Evolutionary conservation across 2,113 vertebrate genomes (phyloP).

Genomic region (Philantomba maxwellii): DNA sequence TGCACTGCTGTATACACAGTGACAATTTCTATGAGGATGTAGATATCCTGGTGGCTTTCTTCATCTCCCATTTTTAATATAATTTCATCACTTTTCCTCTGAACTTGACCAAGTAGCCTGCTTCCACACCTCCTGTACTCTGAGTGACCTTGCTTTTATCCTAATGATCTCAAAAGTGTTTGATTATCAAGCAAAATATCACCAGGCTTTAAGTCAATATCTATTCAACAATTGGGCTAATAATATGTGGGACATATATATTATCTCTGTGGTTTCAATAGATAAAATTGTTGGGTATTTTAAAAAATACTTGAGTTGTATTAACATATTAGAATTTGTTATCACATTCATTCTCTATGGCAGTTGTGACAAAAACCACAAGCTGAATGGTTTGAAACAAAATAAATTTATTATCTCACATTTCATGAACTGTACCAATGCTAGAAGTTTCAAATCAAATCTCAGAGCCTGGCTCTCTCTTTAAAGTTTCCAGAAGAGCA

Average conservation of each 20-base stretch:
- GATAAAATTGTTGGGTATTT: neutral
- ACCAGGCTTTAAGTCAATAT: neutral
- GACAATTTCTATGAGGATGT: rapidly evolving
- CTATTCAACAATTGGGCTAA: neutral
- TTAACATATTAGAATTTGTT: neutral
- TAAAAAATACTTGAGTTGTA: neutral
- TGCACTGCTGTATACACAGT: rapidly evolving
- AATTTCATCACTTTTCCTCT: neutral
- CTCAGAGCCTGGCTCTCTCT: neutral
- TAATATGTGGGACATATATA: neutral
- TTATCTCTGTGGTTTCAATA: neutral
- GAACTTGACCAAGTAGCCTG: neutral
- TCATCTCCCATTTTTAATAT: neutral
- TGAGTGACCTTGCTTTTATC: neutral
- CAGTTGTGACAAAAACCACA: neutral
- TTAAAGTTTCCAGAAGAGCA: neutral
- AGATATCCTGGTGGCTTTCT: neutral
- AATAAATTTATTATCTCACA: neutral
- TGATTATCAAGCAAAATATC: neutral
- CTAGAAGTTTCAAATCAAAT: neutral
- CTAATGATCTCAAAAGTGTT: neutral
- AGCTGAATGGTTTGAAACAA: neutral
- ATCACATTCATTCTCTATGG: neutral
- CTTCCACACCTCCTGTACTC: neutral
- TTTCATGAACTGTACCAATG: neutral